Base-by-base conservation (phyloP, 2,113 vertebrate species). In the Amazona guildingii region DNA sequence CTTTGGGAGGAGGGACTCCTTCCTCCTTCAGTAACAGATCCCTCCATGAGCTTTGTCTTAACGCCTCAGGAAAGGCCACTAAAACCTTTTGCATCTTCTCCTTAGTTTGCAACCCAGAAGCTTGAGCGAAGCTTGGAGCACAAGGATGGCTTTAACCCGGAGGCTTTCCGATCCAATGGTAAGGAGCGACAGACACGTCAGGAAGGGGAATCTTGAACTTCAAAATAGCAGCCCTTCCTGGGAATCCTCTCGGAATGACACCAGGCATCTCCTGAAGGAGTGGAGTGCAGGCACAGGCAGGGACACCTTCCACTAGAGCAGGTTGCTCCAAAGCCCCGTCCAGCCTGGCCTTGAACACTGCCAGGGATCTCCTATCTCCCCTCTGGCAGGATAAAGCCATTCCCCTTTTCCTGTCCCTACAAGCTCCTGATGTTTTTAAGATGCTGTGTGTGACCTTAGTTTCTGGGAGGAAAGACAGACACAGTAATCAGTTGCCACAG, bases 81-180 rank as follows among this genome's bases (percentile, higher is more conserved):
- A 7, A 51, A 51, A 23, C 12, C 21, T 44, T 64, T 37, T 64
- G 37, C 59, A 3, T 76, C 69, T 81, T 41, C 35, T 88, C 55
- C 18, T n/a, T 64, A 98, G 98, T 98, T 97, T 75, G 97, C 97
- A 49, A 92, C 96, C 6, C 95, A 95, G 87, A 98, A 98, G 74
- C 88, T 98, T 12, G 95, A 98, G 74, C 75, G 78, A 33, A 29
- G 87, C 87, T 80, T 98, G 79, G 91, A 73, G 41, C 81, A 90
- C 16, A 76, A 29, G 2, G 91, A 98, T 4, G 96, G 94, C 51
- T 98, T 98, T 74, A 95, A 68, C 89, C 86, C 91, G 3, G 94
- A 98, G 86, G 87, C 52, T 68, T 98, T 98, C 76, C 68, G 64
- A 93, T 83, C 86, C 5, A 95, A 96, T 24, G 97, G 98, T 98